phyloP scores from a whole-genome alignment of 2,797 vertebrate species.

The Poeciliopsis turneri region DNA sequence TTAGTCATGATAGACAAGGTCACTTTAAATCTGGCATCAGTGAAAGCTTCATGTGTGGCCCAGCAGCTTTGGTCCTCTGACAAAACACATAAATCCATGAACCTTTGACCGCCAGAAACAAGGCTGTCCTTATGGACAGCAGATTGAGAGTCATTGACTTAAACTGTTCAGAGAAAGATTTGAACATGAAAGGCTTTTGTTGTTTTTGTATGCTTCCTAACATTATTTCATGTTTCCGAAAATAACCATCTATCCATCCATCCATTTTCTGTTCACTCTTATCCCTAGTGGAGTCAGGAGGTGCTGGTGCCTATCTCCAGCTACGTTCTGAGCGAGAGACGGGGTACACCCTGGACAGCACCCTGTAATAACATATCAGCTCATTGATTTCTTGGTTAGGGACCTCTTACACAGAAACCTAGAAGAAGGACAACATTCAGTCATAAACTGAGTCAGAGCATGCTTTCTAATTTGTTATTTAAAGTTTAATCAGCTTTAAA shows the following conservation, averaged over 20 bases:
- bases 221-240: neutral
- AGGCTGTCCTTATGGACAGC: conserved; percentile 20
- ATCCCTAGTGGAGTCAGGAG: too few species aligned
- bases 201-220: conserved; percentile 2
- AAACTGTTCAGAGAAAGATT: conserved; percentile 29
- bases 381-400: neutral
- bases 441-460: conserved; percentile 2
- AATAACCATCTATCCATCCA: too few species aligned
- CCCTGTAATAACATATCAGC: neutral
- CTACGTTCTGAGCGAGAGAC: too few species aligned
- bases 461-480: neutral
- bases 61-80: conserved; percentile 21
- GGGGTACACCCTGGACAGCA: too few species aligned
- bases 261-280: too few species aligned
- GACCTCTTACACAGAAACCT: conserved; percentile 3
- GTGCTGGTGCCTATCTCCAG: too few species aligned
- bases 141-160: conserved; percentile 28
- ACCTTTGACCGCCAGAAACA: conserved; percentile 25
- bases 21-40: conserved; percentile 19
- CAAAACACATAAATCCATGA: conserved; percentile 22
- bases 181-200: conserved; percentile 15
- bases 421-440: neutral
- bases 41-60: conserved; percentile 5
- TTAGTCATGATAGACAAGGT: conserved; percentile 17
- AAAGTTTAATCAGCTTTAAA: conserved; percentile 1